A percentile compares a stretch with the other conserved stretches of the same genome.
Conservation (phyloP, 2,113 vertebrate genomes). For the Chaetorhynchus papuensis region DNA sequence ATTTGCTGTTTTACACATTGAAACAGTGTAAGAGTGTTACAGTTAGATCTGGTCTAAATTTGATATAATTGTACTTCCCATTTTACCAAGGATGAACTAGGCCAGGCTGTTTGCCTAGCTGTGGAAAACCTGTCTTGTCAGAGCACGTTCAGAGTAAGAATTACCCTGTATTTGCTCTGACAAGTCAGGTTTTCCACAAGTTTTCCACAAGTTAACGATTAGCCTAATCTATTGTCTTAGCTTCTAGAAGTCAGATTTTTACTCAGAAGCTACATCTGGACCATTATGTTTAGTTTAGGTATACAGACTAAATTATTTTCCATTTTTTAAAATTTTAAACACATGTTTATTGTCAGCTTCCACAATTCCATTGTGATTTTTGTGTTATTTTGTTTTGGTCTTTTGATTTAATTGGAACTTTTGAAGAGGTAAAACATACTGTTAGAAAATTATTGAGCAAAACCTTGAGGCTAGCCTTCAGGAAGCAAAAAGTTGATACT, state of each 20-base stretch:
- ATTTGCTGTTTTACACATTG: background rate
- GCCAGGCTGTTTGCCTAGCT: background rate
- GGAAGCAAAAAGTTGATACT: rapidly evolving
- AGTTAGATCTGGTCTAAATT: background rate
- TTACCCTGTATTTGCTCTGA: background rate
- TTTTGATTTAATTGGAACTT: background rate
- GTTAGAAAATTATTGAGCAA: background rate
- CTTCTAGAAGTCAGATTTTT: background rate
- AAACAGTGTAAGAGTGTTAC: background rate
- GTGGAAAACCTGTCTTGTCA: background rate
- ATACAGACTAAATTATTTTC: background rate
- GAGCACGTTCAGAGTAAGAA: background rate
- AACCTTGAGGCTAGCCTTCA: background rate
- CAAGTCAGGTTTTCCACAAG: background rate
- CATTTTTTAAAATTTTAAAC: background rate
- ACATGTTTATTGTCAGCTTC: background rate
- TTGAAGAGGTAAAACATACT: background rate
- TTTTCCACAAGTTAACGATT: background rate
- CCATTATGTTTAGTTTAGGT: background rate
- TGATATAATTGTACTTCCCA: background rate
- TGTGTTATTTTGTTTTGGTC: rapidly evolving
- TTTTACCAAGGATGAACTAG: background rate
- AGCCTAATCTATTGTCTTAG: background rate
- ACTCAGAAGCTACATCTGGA: background rate
- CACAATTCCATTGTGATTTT: background rate